These are phyloP conservation scores for Aleadryas rufinucha DNA, from an alignment of 2,113 vertebrate species.

Conservation along the genomic window DNA sequence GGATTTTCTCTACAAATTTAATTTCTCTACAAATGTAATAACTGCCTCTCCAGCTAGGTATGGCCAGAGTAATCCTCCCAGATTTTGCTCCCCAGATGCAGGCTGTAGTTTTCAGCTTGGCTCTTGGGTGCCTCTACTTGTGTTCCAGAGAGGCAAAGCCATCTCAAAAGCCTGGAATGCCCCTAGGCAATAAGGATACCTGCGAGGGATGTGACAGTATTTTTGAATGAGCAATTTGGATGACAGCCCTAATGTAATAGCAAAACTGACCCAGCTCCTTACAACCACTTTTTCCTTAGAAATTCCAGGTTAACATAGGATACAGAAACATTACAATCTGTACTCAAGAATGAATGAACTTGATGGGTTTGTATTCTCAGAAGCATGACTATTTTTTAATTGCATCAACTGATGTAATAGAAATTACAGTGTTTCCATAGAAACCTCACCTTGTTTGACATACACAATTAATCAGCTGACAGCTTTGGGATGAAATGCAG, in stretches of 20 bases:
- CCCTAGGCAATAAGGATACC: background rate
- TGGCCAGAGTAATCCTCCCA: background rate
- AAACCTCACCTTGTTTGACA: conserved; percentile 10
- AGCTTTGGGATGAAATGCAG: background rate
- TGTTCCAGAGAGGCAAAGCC: background rate
- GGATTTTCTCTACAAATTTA: background rate
- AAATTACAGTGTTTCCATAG: conserved; percentile 6
- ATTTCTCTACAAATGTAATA: background rate
- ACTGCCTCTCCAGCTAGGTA: background rate
- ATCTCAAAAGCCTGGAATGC: background rate
- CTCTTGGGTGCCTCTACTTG: rapidly evolving
- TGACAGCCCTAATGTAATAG: background rate
- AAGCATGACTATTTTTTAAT: background rate
- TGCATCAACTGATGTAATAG: background rate
- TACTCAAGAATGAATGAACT: background rate
- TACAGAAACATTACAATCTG: background rate
- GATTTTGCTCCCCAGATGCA: background rate
- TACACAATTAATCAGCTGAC: background rate
- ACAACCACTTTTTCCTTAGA: background rate
- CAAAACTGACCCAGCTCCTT: background rate
- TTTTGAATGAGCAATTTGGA: background rate
- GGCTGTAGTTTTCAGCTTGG: background rate
- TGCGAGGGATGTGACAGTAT: rapidly evolving
- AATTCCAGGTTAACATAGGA: background rate
- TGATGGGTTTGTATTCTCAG: background rate